These are phyloP conservation scores for Drosophila nasuta DNA, from an alignment of 1,140 invertebrate genomes.

Conservation along the genomic window DNA sequence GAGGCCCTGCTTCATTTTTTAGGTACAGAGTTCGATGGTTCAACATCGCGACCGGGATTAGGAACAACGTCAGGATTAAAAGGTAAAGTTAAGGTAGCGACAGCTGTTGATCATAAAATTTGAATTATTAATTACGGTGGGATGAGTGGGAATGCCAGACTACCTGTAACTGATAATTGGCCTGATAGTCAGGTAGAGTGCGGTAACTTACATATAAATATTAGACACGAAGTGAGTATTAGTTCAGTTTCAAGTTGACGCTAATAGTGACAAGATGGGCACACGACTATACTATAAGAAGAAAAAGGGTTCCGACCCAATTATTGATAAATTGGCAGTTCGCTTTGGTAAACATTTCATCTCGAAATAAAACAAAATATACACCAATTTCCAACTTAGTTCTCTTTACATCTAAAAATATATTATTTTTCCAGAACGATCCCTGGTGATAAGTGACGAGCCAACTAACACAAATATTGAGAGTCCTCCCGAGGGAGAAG, in stretches of 20 bases:
- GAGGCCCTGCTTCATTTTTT: slow-evolving; percentile 88
- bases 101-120: slow-evolving; percentile 60
- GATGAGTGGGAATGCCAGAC: neutral
- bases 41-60: slow-evolving; percentile 24
- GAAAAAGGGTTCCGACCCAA: slow-evolving; percentile 82
- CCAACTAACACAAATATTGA: slow-evolving; percentile 56
- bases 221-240: no score
- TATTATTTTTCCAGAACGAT: slow-evolving; percentile 66
- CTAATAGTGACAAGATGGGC: slow-evolving; percentile 53
- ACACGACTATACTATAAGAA: slow-evolving; percentile 73
- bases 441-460: slow-evolving; percentile 73
- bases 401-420: neutral
- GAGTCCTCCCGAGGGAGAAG: slow-evolving; percentile 86
- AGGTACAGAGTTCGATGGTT: slow-evolving; percentile 84
- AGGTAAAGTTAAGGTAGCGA: slow-evolving; percentile 51
- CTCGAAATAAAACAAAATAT: neutral
- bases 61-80: slow-evolving; percentile 49
- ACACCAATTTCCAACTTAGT: neutral
- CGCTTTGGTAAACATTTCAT: slow-evolving; percentile 60
- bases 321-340: slow-evolving; percentile 76
- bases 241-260: slow-evolving; percentile 38
- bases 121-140: slow-evolving; percentile 42
- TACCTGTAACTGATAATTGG: slow-evolving; percentile 41
- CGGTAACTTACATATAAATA: slow-evolving; percentile 29
- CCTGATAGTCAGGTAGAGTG: neutral